phyloP scores from a whole-genome alignment of 2,113 vertebrate genomes.

The Nannobrachium achirus region DNA sequence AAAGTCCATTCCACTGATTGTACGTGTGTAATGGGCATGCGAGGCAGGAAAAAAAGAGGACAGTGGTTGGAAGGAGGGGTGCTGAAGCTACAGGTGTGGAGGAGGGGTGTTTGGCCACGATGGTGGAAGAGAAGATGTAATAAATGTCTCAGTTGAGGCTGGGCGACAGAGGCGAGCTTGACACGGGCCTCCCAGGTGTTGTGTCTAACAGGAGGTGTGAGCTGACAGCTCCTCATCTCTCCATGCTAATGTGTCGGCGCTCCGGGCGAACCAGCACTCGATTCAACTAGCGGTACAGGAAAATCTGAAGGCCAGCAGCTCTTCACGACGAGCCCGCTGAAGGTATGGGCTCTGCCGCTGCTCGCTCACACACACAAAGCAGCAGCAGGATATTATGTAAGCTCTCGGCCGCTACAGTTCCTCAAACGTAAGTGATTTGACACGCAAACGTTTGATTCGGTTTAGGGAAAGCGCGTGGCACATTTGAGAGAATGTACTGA shows the following conservation, averaged over 20 bases:
- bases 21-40: constrained; percentile 15
- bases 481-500: constrained; percentile 39
- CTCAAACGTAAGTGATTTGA: constrained; percentile 47
- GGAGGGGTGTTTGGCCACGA: constrained; percentile 8
- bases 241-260: constrained; percentile 50
- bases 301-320: constrained; percentile 26
- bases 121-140: constrained; percentile 41
- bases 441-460: constrained; percentile 39
- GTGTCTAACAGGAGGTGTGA: constrained; percentile 8
- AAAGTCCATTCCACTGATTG: constrained; percentile 31
- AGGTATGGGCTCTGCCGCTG: constrained; percentile 46
- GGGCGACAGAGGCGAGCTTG: constrained; percentile 1
- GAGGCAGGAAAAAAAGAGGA: constrained; percentile 9
- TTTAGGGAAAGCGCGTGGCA: constrained; percentile 24
- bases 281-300: constrained; percentile 27
- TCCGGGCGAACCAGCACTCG: constrained; percentile 41
- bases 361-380: constrained; percentile 27
- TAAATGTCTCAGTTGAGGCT: constrained; percentile 36
- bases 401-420: constrained; percentile 35
- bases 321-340: constrained; percentile 27
- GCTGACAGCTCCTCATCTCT: constrained; percentile 40
- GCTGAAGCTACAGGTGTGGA: not conserved
- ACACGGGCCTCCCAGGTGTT: constrained; percentile 26
- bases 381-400: constrained; percentile 56
- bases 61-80: constrained; percentile 8